Evolutionary conservation across 2,888 invertebrate species (phyloP), one percentile per base, ranked within the genome.

Genomic region (Apoderus coryli): DNA sequence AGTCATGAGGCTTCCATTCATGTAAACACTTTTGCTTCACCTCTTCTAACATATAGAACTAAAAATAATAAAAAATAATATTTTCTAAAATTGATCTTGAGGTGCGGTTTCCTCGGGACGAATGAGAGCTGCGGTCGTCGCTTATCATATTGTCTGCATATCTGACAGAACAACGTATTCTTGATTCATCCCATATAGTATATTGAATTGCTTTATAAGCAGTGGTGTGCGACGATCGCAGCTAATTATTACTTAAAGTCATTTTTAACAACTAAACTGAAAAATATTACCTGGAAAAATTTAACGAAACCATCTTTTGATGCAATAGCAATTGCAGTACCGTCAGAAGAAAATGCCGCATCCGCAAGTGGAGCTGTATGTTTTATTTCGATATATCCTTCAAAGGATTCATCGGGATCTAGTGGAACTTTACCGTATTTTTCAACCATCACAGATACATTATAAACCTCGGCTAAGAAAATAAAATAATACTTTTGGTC

Each of bases 241-340:
- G n/a, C n/a, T n/a, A n/a, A n/a, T n/a, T n/a, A n/a, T n/a, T n/a
- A n/a, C n/a, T n/a, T n/a, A n/a, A n/a, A n/a, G n/a, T n/a, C n/a
- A n/a, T n/a, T n/a, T n/a, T n/a, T n/a, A n/a, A n/a, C n/a, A n/a
- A n/a, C n/a, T n/a, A n/a, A n/a, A n/a, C n/a, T n/a, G n/a, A n/a
- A n/a, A n/a, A n/a, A n/a, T n/a, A n/a, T n/a, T n/a, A 75, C 75
- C 66, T 92, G 88, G 58, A 85, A 92, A 63, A 95, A 95, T 57
- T 86, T 82, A 27, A 93, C 85, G 48, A 74, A 70, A 29, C 93
- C 95, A 59, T 90, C 89, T 1, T 70, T 63, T 48, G 82, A 78
- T 15, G 88, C 89, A 22, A 90, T 85, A 25, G 92, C 90, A 33
- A 95, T 69, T 6, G 92, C 92, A 10, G 88, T 85, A 15, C 90